Conservation (phyloP, 1,140 invertebrate species). For the Glossosoma conforme region DNA sequence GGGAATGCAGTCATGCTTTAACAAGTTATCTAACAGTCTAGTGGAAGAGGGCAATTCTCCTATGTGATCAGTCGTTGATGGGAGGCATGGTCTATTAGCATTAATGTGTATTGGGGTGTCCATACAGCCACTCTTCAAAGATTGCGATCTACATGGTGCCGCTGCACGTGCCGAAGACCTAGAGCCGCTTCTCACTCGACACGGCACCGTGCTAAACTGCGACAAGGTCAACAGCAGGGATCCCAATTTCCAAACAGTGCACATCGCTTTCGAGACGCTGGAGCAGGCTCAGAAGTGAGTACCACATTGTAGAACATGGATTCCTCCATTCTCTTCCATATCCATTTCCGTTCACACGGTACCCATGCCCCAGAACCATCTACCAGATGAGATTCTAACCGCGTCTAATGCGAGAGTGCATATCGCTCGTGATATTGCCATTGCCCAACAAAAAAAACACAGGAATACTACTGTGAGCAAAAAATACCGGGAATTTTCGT, state of each 20-base stretch:
- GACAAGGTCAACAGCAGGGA: conserved; percentile 78
- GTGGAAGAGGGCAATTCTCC: background rate
- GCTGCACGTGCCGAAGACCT: conserved; percentile 76
- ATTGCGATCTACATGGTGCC: conserved; percentile 84
- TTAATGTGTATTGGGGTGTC: conserved; percentile 34
- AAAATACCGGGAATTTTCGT: too few relatives aligned
- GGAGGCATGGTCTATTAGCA: background rate
- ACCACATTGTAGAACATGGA: conserved; percentile 32
- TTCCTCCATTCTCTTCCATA: conserved; percentile 18
- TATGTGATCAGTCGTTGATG: background rate
- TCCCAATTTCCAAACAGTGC: conserved; percentile 70
- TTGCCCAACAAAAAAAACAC: too few relatives aligned
- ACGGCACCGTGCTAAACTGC: conserved; percentile 77
- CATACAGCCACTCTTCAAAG: conserved; percentile 70
- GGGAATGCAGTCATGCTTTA: background rate
- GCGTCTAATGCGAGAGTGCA: too few relatives aligned
- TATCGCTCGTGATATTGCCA: too few relatives aligned
- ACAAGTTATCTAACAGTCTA: background rate
- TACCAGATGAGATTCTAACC: too few relatives aligned
- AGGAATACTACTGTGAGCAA: too few relatives aligned
- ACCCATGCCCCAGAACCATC: too few relatives aligned
- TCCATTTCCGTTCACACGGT: too few relatives aligned
- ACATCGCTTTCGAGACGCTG: conserved; percentile 81
- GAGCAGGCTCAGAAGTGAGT: conserved; percentile 89
- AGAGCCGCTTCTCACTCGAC: conserved; percentile 71